Percentiles rank a stretch among this genome's conserved stretches.
phyloP scores from a whole-genome alignment of 2,113 vertebrate species.

The Tupaia tana region DNA sequence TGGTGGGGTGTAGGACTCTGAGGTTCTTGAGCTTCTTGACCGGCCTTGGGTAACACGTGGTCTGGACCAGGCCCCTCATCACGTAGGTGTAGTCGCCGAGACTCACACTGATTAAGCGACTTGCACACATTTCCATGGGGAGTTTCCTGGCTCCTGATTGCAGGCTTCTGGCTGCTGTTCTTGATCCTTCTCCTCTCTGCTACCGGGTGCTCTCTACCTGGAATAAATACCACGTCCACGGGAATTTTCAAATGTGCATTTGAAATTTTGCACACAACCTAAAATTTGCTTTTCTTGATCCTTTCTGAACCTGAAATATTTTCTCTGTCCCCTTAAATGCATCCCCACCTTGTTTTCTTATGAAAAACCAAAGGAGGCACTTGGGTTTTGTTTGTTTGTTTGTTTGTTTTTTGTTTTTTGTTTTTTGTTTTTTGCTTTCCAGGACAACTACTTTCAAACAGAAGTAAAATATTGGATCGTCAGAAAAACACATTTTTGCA shows the following conservation, averaged over 20 bases:
- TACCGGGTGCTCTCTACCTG: neutral
- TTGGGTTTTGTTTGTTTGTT: neutral
- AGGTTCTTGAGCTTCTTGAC: neutral
- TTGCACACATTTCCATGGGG: neutral
- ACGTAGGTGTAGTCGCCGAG: neutral
- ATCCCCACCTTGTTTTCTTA: neutral
- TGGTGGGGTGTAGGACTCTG: neutral
- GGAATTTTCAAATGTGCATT: constrained; percentile 43
- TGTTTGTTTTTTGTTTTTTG: no score
- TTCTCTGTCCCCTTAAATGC: neutral
- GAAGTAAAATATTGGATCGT: constrained; percentile 9
- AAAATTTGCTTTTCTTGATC: constrained; percentile 32
- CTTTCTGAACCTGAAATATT: constrained; percentile 14
- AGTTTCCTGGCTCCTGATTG: neutral
- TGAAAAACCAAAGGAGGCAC: constrained; percentile 9
- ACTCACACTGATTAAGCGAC: neutral
- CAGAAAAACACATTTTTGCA: no score
- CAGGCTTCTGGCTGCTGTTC: neutral
- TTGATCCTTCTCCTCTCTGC: neutral
- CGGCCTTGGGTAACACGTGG: neutral
- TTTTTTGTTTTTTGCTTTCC: neutral
- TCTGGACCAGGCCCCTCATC: neutral
- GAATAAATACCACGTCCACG: neutral
- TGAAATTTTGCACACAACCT: constrained; percentile 35
- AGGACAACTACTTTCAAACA: neutral